Evolutionary conservation across 2,888 invertebrate species (phyloP).

Genomic region (Syritta pipiens): DNA sequence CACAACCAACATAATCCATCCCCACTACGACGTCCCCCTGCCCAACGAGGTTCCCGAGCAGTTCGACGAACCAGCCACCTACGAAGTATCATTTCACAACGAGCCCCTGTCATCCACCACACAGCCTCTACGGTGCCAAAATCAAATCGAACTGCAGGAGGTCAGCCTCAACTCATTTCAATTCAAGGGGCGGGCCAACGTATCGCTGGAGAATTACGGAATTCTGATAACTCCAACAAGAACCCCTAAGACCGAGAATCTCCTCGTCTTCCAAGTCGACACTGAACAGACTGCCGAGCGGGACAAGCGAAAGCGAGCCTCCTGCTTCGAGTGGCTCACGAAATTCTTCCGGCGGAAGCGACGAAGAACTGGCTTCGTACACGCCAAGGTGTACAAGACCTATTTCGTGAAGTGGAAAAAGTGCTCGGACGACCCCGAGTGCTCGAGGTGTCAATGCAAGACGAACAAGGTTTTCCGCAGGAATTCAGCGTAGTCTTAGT

Average conservation of each 20-base stretch:
- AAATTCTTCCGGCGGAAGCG: constrained; percentile 14
- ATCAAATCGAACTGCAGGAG: constrained; percentile 46
- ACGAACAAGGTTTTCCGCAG: neutral
- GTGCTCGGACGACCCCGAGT: constrained; percentile 70
- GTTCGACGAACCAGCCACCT: neutral
- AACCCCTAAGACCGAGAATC: constrained; percentile 38
- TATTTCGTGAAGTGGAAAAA: constrained; percentile 77
- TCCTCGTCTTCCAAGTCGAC: constrained; percentile 59
- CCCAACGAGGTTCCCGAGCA: constrained; percentile 43
- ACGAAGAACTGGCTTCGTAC: constrained; percentile 34
- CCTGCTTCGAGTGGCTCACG: constrained; percentile 48
- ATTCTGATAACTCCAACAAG: constrained; percentile 61
- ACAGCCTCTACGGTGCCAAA: constrained; percentile 5
- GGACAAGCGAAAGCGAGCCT: neutral
- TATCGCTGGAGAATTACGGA: constrained; percentile 64
- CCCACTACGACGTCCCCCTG: neutral
- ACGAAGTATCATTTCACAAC: too few relatives aligned
- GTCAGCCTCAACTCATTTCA: constrained; percentile 9
- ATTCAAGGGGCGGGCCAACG: constrained; percentile 16
- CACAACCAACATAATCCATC: constrained; percentile 24
- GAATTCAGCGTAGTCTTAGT: constrained; percentile 18
- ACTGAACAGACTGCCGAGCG: constrained; percentile 3
- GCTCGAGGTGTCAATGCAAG: neutral
- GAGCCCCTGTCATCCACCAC: neutral
- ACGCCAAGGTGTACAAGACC: constrained; percentile 76